Conservation (phyloP, 2,113 vertebrate species). For the Peromyscus leucopus region DNA sequence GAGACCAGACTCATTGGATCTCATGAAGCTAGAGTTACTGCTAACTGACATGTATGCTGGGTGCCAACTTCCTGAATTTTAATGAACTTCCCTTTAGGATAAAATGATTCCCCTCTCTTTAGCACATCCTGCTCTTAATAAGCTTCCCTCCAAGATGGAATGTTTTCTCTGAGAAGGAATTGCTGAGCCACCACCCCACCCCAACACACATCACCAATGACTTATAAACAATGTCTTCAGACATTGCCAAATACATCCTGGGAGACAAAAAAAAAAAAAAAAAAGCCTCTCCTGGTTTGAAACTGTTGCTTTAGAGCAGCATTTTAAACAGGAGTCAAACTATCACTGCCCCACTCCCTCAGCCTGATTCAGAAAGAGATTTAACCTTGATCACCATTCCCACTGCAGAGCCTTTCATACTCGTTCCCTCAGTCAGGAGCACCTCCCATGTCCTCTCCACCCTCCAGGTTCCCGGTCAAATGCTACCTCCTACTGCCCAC, state of each 20-base stretch:
- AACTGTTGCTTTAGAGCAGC: neutral
- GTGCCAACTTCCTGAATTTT: neutral
- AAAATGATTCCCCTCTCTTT: neutral
- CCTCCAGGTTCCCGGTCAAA: neutral
- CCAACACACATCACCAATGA: neutral
- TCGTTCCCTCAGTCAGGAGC: neutral
- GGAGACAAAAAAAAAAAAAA: neutral
- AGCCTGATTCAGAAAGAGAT: neutral
- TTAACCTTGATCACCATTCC: neutral
- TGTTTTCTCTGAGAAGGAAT: neutral
- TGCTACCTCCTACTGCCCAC: neutral
- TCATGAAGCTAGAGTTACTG: neutral
- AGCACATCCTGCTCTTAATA: neutral
- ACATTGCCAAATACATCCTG: neutral
- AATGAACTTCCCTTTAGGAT: neutral
- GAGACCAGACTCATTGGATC: neutral
- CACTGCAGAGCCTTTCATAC: neutral
- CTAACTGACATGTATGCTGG: neutral
- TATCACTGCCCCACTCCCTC: neutral
- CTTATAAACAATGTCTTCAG: neutral
- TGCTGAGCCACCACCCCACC: neutral
- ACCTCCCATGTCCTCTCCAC: neutral
- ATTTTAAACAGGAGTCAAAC: neutral
- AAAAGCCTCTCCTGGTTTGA: neutral
- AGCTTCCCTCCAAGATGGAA: neutral